Conservation (phyloP, 2,113 vertebrate species). For the Desmodus rotundus region DNA sequence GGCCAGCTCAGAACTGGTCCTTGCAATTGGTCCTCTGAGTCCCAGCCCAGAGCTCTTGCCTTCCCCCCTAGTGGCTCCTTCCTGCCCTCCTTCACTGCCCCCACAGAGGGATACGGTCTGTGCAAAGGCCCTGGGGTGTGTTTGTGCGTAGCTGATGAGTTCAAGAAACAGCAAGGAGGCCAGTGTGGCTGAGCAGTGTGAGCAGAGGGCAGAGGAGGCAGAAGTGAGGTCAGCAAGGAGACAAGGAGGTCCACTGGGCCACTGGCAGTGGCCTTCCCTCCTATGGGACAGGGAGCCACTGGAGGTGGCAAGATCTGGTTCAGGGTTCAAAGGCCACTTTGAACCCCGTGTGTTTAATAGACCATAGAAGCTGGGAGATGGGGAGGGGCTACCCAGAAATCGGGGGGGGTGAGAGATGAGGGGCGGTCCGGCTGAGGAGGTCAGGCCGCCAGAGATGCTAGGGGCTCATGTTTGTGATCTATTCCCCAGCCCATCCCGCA, state of each 20-base stretch:
- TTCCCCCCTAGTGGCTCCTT: fast-evolving
- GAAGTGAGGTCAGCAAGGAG: fast-evolving
- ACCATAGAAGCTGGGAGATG: fast-evolving
- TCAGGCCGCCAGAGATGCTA: background rate
- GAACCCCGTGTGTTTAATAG: no score
- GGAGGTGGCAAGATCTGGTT: no score
- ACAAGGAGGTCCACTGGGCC: background rate
- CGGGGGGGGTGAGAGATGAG: no score
- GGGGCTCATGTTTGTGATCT: background rate
- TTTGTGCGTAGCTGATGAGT: fast-evolving
- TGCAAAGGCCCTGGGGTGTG: background rate
- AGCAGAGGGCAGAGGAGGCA: background rate
- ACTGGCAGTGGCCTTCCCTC: no score
- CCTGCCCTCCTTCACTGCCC: background rate
- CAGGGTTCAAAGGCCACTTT: background rate
- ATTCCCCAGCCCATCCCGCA: fast-evolving
- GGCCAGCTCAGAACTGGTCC: fast-evolving
- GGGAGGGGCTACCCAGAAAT: background rate
- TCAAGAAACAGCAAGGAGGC: background rate
- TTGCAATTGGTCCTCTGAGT: background rate
- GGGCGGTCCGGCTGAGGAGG: background rate
- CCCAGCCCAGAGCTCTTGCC: background rate
- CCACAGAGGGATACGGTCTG: background rate
- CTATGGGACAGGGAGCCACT: background rate
- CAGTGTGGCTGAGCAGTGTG: fast-evolving